These are phyloP conservation scores for Belgica antarctica DNA, from an alignment of 2,888 invertebrate species.

Conservation along the genomic window DNA sequence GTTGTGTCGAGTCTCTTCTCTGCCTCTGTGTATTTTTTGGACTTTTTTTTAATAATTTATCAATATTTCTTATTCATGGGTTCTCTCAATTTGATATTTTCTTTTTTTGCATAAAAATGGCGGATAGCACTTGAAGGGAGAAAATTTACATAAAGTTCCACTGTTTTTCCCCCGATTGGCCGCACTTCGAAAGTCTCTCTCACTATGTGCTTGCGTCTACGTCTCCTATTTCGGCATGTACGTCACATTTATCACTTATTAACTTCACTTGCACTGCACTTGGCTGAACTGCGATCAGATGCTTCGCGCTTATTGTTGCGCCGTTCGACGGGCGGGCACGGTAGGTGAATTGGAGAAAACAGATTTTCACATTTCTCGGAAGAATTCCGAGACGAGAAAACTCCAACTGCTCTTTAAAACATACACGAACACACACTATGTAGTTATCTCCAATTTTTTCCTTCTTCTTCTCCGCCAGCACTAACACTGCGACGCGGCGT, in stretches of 20 bases:
- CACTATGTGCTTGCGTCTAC: too few relatives aligned
- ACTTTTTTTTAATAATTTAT: conserved; percentile 26
- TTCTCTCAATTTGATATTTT: background rate
- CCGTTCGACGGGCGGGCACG: background rate
- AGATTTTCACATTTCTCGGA: conserved; percentile 41
- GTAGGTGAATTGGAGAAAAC: conserved; percentile 18
- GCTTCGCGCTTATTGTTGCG: background rate
- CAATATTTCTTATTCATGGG: conserved; percentile 32
- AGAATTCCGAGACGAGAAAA: conserved; percentile 37
- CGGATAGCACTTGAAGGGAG: conserved; percentile 36
- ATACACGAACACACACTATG: conserved; percentile 14
- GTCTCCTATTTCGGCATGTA: too few relatives aligned
- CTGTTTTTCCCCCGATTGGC: background rate
- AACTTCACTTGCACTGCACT: conserved; percentile 4
- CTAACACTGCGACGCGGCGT: background rate
- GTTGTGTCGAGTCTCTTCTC: conserved; percentile 1
- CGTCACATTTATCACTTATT: background rate
- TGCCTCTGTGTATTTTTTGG: background rate
- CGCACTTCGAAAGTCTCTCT: background rate
- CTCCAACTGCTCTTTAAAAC: conserved; percentile 38
- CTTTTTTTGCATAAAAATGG: conserved; percentile 43
- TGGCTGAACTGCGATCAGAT: background rate
- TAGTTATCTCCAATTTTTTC: conserved; percentile 43
- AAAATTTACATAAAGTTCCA: conserved; percentile 25
- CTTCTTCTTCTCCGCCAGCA: conserved; percentile 21